Conservation (phyloP, 2,113 vertebrate genomes). For the Dryoscopus gambensis region DNA sequence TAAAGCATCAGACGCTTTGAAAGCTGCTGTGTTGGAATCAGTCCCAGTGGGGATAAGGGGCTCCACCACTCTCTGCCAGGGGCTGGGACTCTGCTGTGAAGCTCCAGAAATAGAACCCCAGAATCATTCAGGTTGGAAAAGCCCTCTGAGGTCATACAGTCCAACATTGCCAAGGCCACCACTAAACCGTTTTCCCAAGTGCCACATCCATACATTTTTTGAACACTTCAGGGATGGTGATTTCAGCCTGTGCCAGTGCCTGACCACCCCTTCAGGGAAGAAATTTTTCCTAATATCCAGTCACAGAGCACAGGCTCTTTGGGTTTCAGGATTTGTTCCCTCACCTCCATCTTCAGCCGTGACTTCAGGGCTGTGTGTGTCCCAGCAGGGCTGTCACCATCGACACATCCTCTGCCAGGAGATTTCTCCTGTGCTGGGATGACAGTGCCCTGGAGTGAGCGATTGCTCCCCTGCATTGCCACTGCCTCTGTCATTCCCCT, state of each 20-base stretch:
- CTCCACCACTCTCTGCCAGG: background rate
- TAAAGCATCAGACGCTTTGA: background rate
- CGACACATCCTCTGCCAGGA: rapidly evolving
- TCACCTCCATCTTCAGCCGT: background rate
- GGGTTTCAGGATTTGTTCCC: background rate
- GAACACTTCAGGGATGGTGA: background rate
- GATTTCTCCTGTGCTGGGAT: background rate
- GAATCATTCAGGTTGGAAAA: background rate
- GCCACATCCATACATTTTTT: background rate
- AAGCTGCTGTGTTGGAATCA: background rate
- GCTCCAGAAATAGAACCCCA: background rate
- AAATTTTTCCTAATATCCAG: background rate
- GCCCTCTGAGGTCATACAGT: background rate
- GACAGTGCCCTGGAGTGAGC: background rate
- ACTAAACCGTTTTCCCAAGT: background rate
- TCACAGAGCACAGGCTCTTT: background rate
- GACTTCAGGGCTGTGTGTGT: background rate
- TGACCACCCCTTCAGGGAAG: background rate
- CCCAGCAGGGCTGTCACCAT: background rate
- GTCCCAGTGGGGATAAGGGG: background rate
- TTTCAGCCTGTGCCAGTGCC: background rate
- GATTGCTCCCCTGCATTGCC: background rate
- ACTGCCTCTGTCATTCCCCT: background rate
- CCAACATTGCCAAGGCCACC: background rate
- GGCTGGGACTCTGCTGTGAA: background rate